Percentiles rank a stretch among this genome's conserved stretches.
These are phyloP conservation scores for Euura saliciscinereae DNA, from an alignment of 1,140 invertebrate genomes.

Conservation along the genomic window DNA sequence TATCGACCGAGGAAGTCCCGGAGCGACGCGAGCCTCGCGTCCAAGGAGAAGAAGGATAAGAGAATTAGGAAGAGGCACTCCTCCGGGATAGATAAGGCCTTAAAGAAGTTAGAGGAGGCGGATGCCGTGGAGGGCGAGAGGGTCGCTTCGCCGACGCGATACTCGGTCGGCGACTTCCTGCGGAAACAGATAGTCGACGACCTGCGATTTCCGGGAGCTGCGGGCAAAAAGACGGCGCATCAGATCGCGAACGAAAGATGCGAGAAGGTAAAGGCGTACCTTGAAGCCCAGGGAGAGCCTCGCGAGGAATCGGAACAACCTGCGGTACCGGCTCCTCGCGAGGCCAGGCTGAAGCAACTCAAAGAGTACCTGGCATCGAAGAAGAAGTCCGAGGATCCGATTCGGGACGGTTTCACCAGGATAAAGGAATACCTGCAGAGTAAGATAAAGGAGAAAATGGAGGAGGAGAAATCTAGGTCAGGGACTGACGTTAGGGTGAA, in stretches of 20 bases:
- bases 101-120: slow-evolving; percentile 12
- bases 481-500: neutral
- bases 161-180: slow-evolving; percentile 43
- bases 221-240: slow-evolving; percentile 27
- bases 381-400: slow-evolving; percentile 9
- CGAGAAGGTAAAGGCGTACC: slow-evolving; percentile 38
- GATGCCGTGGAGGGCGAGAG: slow-evolving; percentile 9
- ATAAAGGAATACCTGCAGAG: slow-evolving; percentile 37
- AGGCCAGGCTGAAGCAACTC: slow-evolving; percentile 14
- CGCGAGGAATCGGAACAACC: slow-evolving; percentile 25
- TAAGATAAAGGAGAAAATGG: slow-evolving; percentile 43
- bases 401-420: slow-evolving; percentile 23
- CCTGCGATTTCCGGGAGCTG: slow-evolving; percentile 25
- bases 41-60: slow-evolving; percentile 15
- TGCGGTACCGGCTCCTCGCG: neutral
- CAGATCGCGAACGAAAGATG: slow-evolving; percentile 35
- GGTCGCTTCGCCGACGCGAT: slow-evolving; percentile 25
- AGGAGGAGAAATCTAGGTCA: slow-evolving; percentile 23
- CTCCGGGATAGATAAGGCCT: slow-evolving; percentile 9
- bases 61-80: slow-evolving; percentile 28
- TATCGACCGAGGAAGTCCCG: slow-evolving; percentile 43
- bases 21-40: slow-evolving; percentile 39
- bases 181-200: slow-evolving; percentile 45
- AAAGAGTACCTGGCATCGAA: neutral
- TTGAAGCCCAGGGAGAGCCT: slow-evolving; percentile 27